phyloP scores from a whole-genome alignment of 2,888 invertebrate species.

The Eupithecia insigniata region DNA sequence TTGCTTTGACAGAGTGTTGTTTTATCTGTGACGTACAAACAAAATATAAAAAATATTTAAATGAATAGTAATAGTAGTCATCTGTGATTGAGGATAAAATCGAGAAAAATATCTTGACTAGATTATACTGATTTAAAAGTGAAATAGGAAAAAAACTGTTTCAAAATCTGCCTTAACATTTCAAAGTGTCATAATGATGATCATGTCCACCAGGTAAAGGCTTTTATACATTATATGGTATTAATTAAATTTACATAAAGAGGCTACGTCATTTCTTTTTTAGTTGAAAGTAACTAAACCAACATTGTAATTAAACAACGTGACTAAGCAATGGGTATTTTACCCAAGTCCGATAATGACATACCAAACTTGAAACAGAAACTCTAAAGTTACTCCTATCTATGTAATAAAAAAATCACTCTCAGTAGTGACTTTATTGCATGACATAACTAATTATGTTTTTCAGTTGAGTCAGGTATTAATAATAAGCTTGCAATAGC shows the following conservation, averaged over 20 bases:
- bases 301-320: background rate
- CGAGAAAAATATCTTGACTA: background rate
- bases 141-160: background rate
- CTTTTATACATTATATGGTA: background rate
- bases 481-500: background rate
- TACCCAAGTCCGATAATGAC: background rate
- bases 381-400: background rate
- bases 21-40: background rate
- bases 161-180: background rate
- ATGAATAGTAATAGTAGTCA: background rate
- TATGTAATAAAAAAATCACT: background rate
- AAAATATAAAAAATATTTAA: background rate
- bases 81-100: background rate
- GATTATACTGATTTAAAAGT: background rate
- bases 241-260: background rate
- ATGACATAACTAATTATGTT: background rate
- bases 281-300: background rate
- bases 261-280: background rate
- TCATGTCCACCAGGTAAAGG: background rate
- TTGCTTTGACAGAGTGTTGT: background rate
- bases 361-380: background rate
- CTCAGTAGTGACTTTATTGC: background rate
- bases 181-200: background rate
- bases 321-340: slow-evolving; percentile 2
- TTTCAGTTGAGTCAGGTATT: background rate